Conservation (phyloP, 2,797 vertebrate genomes). For the Neoniphon sammara region DNA sequence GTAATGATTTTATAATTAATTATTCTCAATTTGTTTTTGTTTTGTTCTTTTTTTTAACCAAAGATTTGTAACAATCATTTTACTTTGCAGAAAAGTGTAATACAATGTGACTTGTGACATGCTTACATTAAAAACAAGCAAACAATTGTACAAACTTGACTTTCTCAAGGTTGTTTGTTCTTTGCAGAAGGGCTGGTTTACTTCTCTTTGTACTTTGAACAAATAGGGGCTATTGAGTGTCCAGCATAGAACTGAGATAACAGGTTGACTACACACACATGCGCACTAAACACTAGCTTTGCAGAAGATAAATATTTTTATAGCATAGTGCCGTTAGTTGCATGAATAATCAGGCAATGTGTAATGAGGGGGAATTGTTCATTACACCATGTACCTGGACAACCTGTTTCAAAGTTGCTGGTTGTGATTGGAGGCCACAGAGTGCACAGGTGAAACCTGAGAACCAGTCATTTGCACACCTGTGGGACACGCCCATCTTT, state of each 20-base stretch:
- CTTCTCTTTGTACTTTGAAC: slow-evolving; percentile 3
- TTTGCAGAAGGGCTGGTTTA: slow-evolving; percentile 7
- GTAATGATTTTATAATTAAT: slow-evolving; percentile 41
- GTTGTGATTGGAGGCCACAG: slow-evolving; percentile 67
- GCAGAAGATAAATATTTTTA: neutral
- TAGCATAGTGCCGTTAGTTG: too few relatives aligned
- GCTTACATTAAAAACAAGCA: slow-evolving; percentile 68
- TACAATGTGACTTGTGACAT: slow-evolving; percentile 34
- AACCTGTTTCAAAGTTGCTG: slow-evolving; percentile 16
- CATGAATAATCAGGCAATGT: neutral
- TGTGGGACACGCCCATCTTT: slow-evolving; percentile 53
- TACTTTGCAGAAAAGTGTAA: slow-evolving; percentile 23
- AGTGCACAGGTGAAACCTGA: slow-evolving; percentile 67
- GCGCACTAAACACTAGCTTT: neutral
- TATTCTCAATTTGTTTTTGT: slow-evolving; percentile 1
- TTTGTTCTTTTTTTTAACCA: slow-evolving; percentile 17
- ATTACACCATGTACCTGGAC: neutral
- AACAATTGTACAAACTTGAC: slow-evolving; percentile 1
- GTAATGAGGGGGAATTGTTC: neutral
- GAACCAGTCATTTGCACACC: slow-evolving; percentile 56
- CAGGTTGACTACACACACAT: slow-evolving; percentile 7
- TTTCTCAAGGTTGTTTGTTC: slow-evolving; percentile 20
- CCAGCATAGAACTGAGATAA: neutral
- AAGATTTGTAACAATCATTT: slow-evolving; percentile 28
- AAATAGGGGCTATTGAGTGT: neutral